Base-by-base conservation (phyloP, 2,113 vertebrate genomes). In the Salvelinus fontinalis region DNA sequence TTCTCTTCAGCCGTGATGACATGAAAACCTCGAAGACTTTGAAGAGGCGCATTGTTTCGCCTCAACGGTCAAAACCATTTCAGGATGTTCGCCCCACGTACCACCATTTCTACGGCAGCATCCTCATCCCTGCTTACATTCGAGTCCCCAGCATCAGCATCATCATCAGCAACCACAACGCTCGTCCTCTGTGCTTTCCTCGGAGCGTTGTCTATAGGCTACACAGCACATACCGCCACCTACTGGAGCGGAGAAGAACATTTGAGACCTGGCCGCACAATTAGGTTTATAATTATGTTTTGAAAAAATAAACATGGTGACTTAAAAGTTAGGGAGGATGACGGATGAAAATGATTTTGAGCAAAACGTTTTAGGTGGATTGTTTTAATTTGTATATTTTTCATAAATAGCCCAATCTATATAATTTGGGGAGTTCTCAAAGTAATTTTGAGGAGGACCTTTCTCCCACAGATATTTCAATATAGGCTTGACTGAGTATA, bases 41-140 rank as follows among this genome's bases (percentile, higher is more conserved):
- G 72, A 64, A 31, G 64, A 66, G 49, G 75, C 74, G 64, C 59
- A 82, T 67, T 71, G 68, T 75, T 79, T 69, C 18, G 72, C 60
- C 73, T 69, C 59, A 27, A 67, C n/a, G 48, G 76, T 78, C 70
- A 78, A 67, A 73, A 44, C 70, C 24, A 71, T 73, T 73, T 67
- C 65, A 66, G 65, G 70, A 57, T 26, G 64, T 54, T 67, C 71
- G 64, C 70, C 73, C 73, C 79, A 34, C 77, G 82, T 67, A 57
- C 79, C 85, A 86, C 83, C 87, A 86, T 88, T 68, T 80, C 75
- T 54, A 59, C 83, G 76, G 76, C 83, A 84, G 79, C 88, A 60
- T 71, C 76, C 68, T 73, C 68, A 48, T 64, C 29, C 69, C 70
- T 60, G 54, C 18, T 51, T 18, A 31, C 66, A 72, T 81, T 65